Evolutionary conservation across 2,113 vertebrate species (phyloP), one percentile per base, ranked within the genome.

Genomic region (Microtus pennsylvanicus): DNA sequence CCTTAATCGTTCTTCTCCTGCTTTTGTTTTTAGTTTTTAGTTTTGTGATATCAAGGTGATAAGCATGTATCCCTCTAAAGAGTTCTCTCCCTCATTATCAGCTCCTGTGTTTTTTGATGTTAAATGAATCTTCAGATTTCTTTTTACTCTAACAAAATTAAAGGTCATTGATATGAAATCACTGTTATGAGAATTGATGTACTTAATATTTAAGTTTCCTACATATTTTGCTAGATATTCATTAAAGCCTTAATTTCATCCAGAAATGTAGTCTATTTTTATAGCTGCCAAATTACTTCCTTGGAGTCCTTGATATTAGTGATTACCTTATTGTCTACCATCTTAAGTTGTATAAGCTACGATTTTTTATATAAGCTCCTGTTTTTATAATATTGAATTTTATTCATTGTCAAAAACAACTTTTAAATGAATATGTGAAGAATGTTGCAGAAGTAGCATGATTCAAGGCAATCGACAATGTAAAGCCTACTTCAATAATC

Each of bases 311-410:
- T 69, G 17, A 78, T 87, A 61, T 87, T 87, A 76, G 74, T 42
- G 69, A 42, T 87, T 38, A 50, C 45, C n/a, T 96, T 78, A 81
- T 76, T 93, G 82, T 90, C 45, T 94, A 90, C 35, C 87, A 85
- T 24, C 22, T 33, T 35, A 82, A 55, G 77, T 75, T 94, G 0
- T 87, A 7, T 94, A 26, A 83, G 35, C 80, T 94, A 87, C 74
- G 26, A 93, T 58, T 85, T 77, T 92, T 78, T 75, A 80, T 91
- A 35, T 91, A 70, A 81, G n/a, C 19, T 70, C 4, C 30, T 87
- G 12, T 17, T 35, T 87, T 70, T 21, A 58, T 58, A 58, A 58
- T 19, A 58, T 21, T 65, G n/a, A 38, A 1, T 88, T 95, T 89
- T 87, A 76, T 26, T 8, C 82, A 74, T 92, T 87, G 65, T 92